phyloP scores from a whole-genome alignment of 2,113 vertebrate genomes.

The Microcebus tavaratra region DNA sequence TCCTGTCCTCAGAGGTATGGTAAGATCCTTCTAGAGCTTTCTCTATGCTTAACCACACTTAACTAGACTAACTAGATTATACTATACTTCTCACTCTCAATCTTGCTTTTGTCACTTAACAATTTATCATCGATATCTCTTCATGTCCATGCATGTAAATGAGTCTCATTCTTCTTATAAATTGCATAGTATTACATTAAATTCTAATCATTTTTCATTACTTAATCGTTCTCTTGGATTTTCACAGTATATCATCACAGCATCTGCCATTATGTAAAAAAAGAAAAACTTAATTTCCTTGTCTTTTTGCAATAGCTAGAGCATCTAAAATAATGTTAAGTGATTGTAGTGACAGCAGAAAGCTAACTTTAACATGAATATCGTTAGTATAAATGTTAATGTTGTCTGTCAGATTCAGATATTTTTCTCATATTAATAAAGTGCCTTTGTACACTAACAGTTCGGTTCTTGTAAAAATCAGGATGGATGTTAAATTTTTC shows the following conservation, averaged over 20 bases:
- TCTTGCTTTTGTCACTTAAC: not conserved
- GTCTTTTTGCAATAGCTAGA: not conserved
- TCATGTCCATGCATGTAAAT: not conserved
- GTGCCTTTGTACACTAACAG: not conserved
- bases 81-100: not conserved
- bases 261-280: conserved; percentile 6
- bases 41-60: not conserved
- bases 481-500: not conserved
- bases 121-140: not conserved
- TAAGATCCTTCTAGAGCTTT: not conserved
- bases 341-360: not conserved
- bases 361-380: not conserved
- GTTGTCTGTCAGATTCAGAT: not conserved
- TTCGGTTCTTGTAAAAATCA: not conserved
- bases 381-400: not conserved
- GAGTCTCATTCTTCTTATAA: not conserved
- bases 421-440: not conserved
- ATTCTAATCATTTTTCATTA: not conserved
- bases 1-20: not conserved
- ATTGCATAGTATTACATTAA: not conserved
- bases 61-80: not conserved
- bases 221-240: conserved; percentile 9
- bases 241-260: conserved; percentile 20
- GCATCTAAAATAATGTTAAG: not conserved
- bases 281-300: not conserved